Evolutionary conservation across 2,888 invertebrate genomes (phyloP), one percentile per base, ranked within the genome.

Genomic region (Parelbella ahira): DNA sequence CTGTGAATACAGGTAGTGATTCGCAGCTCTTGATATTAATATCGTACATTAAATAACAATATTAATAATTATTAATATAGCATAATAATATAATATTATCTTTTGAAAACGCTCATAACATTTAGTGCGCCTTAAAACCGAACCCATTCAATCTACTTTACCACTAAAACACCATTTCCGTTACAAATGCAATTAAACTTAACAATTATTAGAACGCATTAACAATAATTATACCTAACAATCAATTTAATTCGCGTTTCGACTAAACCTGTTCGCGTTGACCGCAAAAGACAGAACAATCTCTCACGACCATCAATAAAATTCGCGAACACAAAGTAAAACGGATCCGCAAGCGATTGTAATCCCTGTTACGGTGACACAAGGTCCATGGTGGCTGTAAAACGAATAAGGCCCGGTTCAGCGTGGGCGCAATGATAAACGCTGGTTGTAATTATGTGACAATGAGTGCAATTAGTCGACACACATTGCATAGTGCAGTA

Each of bases 371-470:
- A n/a, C n/a, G n/a, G n/a, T n/a, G n/a, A n/a, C n/a, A n/a, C 32
- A 39, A 20, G 18, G 39, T 27, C 8, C 1, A n/a, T 12, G 12
- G 1, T 13, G 5, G 21, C 33, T 15, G 20, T 34, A 21, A 20
- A 27, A 21, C 13, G 8, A 6, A 41, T 33, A 41, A 42, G 42
- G 34, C 28, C 19, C 6, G 13, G 10, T 20, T 20, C 23, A 36
- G 29, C 36, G 43, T 36, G 43, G 78, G 77, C 73, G 76, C 78
- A 77, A 60, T 66, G 71, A 78, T 76, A 74, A 82, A 74, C 79
- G 80, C 75, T 75, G 66, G 58, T 51, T 59, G 75, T 82, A 82
- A 83, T 83, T 78, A 81, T 66, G 71, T 75, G 79, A 82, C 82
- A 83, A 83, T 83, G 77, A 79, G 74, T 72, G 79, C 79, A 76